Percentiles rank a stretch among this genome's conserved stretches.
phyloP scores from a whole-genome alignment of 2,113 vertebrate genomes.

The Pelecanus crispus region DNA sequence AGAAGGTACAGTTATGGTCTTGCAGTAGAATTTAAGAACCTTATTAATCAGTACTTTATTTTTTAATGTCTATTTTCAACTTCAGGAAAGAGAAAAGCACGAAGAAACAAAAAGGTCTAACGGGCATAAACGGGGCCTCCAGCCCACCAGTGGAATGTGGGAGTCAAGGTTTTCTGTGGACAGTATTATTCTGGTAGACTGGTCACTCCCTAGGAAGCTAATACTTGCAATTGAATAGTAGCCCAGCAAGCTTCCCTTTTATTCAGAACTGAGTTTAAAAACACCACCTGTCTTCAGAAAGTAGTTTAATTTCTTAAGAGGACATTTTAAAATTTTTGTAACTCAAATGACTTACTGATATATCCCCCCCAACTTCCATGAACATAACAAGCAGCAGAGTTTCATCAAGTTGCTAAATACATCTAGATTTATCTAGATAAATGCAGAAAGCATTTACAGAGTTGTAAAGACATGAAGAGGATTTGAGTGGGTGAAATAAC shows the following conservation, averaged over 20 bases:
- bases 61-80: slow-evolving; percentile 38
- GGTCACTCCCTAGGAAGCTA: not conserved
- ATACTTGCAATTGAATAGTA: not conserved
- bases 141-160: not conserved
- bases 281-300: not conserved
- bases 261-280: not conserved
- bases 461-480: not conserved
- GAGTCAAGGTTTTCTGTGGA: not conserved
- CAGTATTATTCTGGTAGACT: fast-evolving
- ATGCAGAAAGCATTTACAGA: not conserved
- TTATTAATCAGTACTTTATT: slow-evolving; percentile 34
- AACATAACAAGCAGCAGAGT: not conserved
- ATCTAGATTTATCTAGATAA: not conserved
- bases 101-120: not conserved
- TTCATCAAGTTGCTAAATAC: not conserved
- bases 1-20: not conserved
- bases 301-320: not conserved
- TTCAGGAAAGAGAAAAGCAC: not conserved
- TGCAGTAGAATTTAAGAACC: slow-evolving; percentile 24
- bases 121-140: not conserved
- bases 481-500: not conserved
- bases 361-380: not conserved
- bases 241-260: not conserved
- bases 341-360: not conserved
- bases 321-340: not conserved